Evolutionary conservation across 1,140 invertebrate species (phyloP), one percentile per base, ranked within the genome.

Genomic region (Protaetia brevitarsis): DNA sequence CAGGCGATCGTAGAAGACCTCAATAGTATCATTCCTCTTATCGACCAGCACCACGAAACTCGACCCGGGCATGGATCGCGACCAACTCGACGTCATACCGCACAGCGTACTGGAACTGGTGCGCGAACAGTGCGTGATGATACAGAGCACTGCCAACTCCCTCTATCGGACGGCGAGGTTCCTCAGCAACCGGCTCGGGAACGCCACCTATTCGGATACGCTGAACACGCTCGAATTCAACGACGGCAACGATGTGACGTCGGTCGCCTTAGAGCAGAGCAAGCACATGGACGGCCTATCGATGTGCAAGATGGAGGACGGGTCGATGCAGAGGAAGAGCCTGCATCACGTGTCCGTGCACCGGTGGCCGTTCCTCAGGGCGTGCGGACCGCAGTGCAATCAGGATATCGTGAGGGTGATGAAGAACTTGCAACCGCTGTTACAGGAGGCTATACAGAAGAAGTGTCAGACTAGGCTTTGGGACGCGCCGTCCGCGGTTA

Each of bases 371-470:
- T 96, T 92, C 77, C 82, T 95, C 19, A 85, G 89, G 64, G 92
- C 91, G 1, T 85, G 87, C 56, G 91, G 94, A 62, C 94, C 95
- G 7, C 86, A 89, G 27, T 97, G 92, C 74, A 95, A 92, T 74
- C 89, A 95, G 72, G 95, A 98, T 72, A 92, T 96, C 19, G 89
- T 98, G 13, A 85, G 93, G 69, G 89, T 97, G 65, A 94, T 98
- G 89, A 91, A 92, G 69, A 86, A 88, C 2, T 81, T 98, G 0
- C 92, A 96, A 76, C 96, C 96, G 0, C 76, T 97, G 45, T 83
- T 99, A 16, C 95, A 98, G 79, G 95, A 97, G 76, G 94, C 96
- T 26, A 94, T 98, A 67, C 94, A 96, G 77, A 95, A 94, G 80
- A 96, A 95, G 73, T 91, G 92, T 68, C 90, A 91, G 1, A 93